Evolutionary conservation across 30 jellyfish, hydroid and myxozoan species (phyloP), one percentile per base, ranked within the genome.

Genomic region (Haliclystus octoradiatus): DNA sequence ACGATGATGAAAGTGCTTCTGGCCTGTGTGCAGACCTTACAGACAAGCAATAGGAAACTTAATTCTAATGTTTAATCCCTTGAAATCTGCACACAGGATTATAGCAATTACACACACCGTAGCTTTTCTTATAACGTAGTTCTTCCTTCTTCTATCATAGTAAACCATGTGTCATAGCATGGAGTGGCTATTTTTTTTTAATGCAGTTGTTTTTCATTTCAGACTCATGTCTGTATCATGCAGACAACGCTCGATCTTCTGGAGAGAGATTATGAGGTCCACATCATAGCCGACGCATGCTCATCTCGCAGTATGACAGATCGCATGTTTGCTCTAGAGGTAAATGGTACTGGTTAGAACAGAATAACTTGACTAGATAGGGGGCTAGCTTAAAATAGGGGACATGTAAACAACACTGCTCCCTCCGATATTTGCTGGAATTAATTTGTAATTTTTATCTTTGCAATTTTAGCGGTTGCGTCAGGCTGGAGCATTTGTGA

Each of bases 181-280:
- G n/a, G n/a, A n/a, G n/a, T n/a, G n/a, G n/a, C n/a, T n/a, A n/a
- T n/a, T n/a, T n/a, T n/a, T n/a, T n/a, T n/a, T n/a, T n/a, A n/a
- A n/a, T n/a, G n/a, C n/a, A n/a, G n/a, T n/a, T n/a, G n/a, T n/a
- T n/a, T n/a, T n/a, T n/a, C n/a, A n/a, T n/a, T 22, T 49, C 67
- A 84, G 95, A 49, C 96, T 3, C 99, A 93, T 69, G 92, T 93
- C 15, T 93, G 99, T 62, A 69, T 93, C 24, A 94, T 74, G 32
- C 99, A 93, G 64, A 93, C 99, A 4, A 76, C 94, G 13, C 72
- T 93, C 7, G 99, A 93, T 62, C 61, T 93, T 67, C 76, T 84
- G 1, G 97, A 93, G 23, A 70, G 35, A 32, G 73, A 85, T 63
- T 77, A 33, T 64, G 96, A 93, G 49, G 99, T 93, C 7, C 99